Conservation (phyloP, 1,140 invertebrate species). For the Diabrotica undecimpunctata region DNA sequence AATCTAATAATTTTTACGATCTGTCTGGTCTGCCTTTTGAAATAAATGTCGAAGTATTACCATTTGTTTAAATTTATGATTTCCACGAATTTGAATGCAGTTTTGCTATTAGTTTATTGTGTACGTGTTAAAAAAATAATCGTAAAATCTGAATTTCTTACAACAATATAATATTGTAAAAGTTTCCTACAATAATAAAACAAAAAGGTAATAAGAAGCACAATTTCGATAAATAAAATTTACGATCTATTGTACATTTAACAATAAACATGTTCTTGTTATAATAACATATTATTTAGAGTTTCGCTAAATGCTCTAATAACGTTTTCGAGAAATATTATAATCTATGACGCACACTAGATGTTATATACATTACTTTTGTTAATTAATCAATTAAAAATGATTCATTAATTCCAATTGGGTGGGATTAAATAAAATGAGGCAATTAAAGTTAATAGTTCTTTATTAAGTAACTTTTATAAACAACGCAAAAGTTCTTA, state of each 20-base stretch:
- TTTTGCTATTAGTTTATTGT: too few relatives aligned
- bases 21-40: too few relatives aligned
- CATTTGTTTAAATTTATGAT: too few relatives aligned
- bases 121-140: too few relatives aligned
- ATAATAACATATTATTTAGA: not conserved
- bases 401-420: conserved; percentile 28
- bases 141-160: too few relatives aligned
- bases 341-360: conserved; percentile 11
- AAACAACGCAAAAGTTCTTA: conserved; percentile 23
- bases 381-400: conserved; percentile 24
- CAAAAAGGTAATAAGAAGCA: too few relatives aligned
- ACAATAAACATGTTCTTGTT: not conserved
- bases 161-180: too few relatives aligned
- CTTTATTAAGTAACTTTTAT: conserved; percentile 32
- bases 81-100: too few relatives aligned
- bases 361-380: conserved; percentile 15
- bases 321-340: conserved; percentile 2
- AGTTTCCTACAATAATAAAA: too few relatives aligned
- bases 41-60: too few relatives aligned
- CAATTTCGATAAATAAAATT: not conserved
- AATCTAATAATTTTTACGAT: too few relatives aligned
- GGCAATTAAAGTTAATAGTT: conserved; percentile 36
- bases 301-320: not conserved
- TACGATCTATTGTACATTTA: conserved; percentile 4
- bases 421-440: conserved; percentile 35